A percentile compares a stretch with the other conserved stretches of the same genome.
phyloP scores from a whole-genome alignment of 2,113 vertebrate genomes.

The Phrynosoma platyrhinos region DNA sequence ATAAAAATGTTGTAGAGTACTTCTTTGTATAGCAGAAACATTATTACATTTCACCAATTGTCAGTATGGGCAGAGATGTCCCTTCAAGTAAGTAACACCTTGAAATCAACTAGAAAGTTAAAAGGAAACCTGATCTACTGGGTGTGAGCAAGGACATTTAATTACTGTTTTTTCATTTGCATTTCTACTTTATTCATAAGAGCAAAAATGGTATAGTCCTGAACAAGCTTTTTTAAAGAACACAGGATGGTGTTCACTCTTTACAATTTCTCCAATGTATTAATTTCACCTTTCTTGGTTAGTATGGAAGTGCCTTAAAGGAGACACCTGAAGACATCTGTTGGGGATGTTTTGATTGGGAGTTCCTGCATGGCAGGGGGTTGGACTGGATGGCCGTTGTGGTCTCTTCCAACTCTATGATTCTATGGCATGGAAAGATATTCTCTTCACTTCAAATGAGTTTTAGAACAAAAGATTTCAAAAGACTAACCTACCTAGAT shows the following conservation, averaged over 20 bases:
- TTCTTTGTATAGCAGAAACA: background rate
- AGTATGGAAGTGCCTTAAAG: background rate
- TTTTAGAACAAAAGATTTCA: background rate
- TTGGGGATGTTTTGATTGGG: too few relatives aligned
- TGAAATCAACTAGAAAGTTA: too few relatives aligned
- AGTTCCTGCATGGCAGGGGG: too few relatives aligned
- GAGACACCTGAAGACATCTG: background rate
- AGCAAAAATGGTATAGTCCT: background rate
- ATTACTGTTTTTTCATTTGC: background rate
- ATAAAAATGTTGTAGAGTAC: too few relatives aligned
- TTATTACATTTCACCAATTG: background rate
- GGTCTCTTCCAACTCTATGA: too few relatives aligned
- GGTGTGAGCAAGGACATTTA: background rate
- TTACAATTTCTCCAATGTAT: background rate
- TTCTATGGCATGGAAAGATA: background rate
- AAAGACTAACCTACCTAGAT: background rate
- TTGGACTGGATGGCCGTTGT: too few relatives aligned
- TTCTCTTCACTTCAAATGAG: background rate
- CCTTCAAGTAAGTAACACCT: too few relatives aligned
- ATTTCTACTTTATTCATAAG: background rate
- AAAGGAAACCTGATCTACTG: too few relatives aligned
- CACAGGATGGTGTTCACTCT: background rate
- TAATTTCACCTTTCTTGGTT: background rate
- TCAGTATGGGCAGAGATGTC: too few relatives aligned
- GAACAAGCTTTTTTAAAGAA: background rate